A percentile compares a stretch with the other conserved stretches of the same genome.
Conservation (phyloP, 2,113 vertebrate genomes). For the Dipodomys ordii region DNA sequence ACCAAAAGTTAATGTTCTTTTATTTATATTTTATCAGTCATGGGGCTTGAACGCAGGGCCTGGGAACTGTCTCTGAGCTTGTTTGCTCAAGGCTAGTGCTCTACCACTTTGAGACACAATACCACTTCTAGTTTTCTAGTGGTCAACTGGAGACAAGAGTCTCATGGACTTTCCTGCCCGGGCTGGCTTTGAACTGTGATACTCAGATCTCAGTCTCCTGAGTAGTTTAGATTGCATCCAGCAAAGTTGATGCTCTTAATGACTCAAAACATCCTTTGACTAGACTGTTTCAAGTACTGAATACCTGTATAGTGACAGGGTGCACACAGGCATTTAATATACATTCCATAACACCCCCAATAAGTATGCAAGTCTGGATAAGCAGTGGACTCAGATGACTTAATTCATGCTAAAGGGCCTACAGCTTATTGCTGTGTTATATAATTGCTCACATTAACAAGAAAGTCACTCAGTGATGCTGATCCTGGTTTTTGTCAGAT, state of each 20-base stretch:
- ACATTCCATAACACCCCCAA: neutral
- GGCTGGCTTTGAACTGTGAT: no score
- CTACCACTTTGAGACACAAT: no score
- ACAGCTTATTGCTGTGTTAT: neutral
- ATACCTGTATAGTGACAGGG: neutral
- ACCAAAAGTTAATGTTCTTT: neutral
- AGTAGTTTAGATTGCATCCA: neutral
- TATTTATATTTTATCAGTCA: no score
- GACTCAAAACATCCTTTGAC: slow-evolving; percentile 17
- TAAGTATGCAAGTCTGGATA: neutral
- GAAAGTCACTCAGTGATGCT: slow-evolving; percentile 12
- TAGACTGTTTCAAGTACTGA: neutral
- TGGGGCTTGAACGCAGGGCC: no score
- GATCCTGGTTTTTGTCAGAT: slow-evolving; percentile 33
- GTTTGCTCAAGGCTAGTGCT: no score
- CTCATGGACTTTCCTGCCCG: no score
- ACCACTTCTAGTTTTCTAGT: no score
- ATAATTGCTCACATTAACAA: neutral
- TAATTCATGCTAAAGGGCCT: neutral
- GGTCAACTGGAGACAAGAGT: no score
- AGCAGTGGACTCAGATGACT: neutral
- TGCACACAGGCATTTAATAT: neutral
- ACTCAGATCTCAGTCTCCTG: no score
- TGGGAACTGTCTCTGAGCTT: no score
- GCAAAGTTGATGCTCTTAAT: neutral